These are phyloP conservation scores for Fragum sueziense DNA, from an alignment of 2,888 invertebrate species.

Conservation along the genomic window DNA sequence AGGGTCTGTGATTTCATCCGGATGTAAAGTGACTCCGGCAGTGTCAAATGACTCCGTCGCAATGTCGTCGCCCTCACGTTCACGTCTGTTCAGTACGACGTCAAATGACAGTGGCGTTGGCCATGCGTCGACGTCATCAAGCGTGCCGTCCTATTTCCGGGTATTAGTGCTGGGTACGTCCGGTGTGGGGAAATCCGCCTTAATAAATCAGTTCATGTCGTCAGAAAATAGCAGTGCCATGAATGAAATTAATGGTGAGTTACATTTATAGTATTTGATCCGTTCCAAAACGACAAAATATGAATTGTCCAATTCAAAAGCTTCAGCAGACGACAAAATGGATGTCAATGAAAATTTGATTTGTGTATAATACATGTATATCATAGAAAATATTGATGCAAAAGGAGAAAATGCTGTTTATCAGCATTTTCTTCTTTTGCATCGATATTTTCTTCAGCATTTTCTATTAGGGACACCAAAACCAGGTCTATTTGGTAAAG, in stretches of 20 bases:
- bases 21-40: slow-evolving; percentile 83
- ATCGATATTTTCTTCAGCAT: too few relatives aligned
- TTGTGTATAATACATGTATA: too few relatives aligned
- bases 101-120: slow-evolving; percentile 57
- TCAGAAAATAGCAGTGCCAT: slow-evolving; percentile 39
- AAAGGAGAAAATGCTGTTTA: too few relatives aligned
- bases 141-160: slow-evolving; percentile 83
- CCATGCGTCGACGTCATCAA: slow-evolving; percentile 46
- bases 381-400: too few relatives aligned
- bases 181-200: slow-evolving; percentile 86
- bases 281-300: too few relatives aligned
- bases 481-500: too few relatives aligned
- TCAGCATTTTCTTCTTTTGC: too few relatives aligned
- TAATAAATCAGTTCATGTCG: slow-evolving; percentile 57
- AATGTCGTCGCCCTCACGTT: slow-evolving; percentile 27
- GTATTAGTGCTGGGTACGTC: slow-evolving; percentile 87
- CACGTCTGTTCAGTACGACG: slow-evolving; percentile 56
- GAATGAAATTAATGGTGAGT: slow-evolving; percentile 47
- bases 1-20: slow-evolving; percentile 87
- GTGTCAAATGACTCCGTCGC: slow-evolving; percentile 18
- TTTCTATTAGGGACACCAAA: too few relatives aligned
- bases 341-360: too few relatives aligned
- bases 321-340: too few relatives aligned
- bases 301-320: too few relatives aligned
- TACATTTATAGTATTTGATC: too few relatives aligned